Percentiles rank a stretch among this genome's conserved stretches.
Conservation (phyloP, 2,113 vertebrate species). For the Hemiscyllium ocellatum region DNA sequence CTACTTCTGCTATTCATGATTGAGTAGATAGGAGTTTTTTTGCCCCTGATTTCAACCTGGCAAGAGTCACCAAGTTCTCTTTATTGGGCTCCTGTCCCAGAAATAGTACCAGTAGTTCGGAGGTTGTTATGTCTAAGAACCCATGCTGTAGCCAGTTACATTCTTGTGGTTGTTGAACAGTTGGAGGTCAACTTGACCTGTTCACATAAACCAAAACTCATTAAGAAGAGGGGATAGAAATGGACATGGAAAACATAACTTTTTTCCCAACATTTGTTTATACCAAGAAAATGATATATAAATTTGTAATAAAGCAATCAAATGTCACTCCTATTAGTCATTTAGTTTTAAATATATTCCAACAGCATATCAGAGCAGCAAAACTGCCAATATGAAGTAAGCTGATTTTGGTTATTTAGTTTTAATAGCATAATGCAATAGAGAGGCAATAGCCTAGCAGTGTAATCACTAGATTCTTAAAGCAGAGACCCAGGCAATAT, state of each 20-base stretch:
- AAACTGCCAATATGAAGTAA: not conserved
- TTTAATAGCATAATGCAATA: not conserved
- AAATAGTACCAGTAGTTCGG: not conserved
- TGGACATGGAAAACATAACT: not conserved
- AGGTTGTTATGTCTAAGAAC: not conserved
- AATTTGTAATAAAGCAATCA: not conserved
- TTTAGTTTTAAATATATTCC: not conserved
- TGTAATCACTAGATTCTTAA: too few species aligned
- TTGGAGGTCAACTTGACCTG: conserved; percentile 13
- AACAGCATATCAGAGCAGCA: not conserved
- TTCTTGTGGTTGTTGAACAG: conserved; percentile 4
- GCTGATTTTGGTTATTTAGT: not conserved
- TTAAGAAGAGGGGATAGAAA: not conserved
- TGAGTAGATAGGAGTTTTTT: not conserved
- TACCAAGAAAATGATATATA: not conserved
- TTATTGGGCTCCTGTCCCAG: not conserved
- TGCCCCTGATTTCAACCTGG: not conserved
- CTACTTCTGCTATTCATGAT: not conserved
- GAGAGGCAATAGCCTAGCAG: too few species aligned
- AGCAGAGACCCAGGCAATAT: too few species aligned
- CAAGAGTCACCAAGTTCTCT: not conserved
- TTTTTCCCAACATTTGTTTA: not conserved
- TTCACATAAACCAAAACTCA: conserved; percentile 4
- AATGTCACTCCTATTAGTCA: not conserved
- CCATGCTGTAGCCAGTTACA: not conserved